Conservation (phyloP, 2,797 vertebrate species). For the Sebastes oblongus region DNA sequence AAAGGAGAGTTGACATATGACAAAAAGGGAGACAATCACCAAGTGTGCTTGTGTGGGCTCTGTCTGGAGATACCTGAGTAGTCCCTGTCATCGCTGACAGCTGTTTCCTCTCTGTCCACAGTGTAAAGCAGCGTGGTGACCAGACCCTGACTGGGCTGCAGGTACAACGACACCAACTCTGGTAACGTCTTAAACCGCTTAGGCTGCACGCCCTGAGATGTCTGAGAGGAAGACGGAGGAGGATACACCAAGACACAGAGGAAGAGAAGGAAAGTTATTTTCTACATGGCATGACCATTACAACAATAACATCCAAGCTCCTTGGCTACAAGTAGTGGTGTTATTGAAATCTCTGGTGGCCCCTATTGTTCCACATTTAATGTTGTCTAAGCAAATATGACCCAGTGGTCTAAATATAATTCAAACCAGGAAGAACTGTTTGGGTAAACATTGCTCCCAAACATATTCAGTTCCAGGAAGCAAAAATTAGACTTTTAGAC, state of each 20-base stretch:
- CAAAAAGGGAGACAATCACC: neutral
- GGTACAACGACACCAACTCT: conserved; percentile 91
- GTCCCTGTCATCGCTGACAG: conserved; percentile 86
- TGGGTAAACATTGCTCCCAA: conserved; percentile 22
- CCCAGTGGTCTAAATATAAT: conserved; percentile 52
- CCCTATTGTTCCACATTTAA: conserved; percentile 55
- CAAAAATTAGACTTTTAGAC: neutral
- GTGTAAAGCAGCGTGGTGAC: conserved; percentile 91
- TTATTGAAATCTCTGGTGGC: conserved; percentile 41
- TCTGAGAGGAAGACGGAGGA: conserved; percentile 75
- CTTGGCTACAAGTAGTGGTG: conserved; percentile 9
- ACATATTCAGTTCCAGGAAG: conserved; percentile 20
- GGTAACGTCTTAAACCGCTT: conserved; percentile 92
- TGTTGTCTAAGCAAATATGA: conserved; percentile 54
- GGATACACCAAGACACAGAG: conserved; percentile 1
- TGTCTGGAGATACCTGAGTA: conserved; percentile 85
- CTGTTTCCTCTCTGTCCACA: conserved; percentile 91
- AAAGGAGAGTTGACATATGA: neutral
- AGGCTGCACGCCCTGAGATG: conserved; percentile 94
- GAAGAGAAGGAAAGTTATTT: conserved; percentile 4
- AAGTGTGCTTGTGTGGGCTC: neutral
- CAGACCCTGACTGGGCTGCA: conserved; percentile 95
- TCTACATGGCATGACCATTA: neutral
- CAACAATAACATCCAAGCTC: conserved; percentile 27
- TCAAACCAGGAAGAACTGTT: conserved; percentile 44